phyloP scores from a whole-genome alignment of 2,888 invertebrate species.

The Acanthococcus lagerstroemiae region DNA sequence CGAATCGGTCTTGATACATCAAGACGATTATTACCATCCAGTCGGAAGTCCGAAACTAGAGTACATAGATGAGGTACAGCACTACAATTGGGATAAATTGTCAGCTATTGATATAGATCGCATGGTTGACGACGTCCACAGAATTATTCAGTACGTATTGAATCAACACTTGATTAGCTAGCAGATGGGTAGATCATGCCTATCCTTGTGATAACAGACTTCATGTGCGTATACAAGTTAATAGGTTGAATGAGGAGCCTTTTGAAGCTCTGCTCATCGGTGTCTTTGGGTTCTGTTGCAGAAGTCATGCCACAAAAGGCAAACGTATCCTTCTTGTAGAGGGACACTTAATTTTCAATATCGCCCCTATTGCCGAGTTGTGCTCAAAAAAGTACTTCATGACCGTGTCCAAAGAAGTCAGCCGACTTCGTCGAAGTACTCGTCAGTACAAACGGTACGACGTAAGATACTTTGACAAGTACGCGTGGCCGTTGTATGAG shows the following conservation, averaged over 20 bases:
- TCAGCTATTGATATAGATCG: constrained; percentile 59
- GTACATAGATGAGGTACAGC: constrained; percentile 53
- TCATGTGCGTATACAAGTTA: too few relatives aligned
- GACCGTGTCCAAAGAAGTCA: constrained; percentile 19
- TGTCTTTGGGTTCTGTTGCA: not conserved
- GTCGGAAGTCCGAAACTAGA: constrained; percentile 56
- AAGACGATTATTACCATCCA: constrained; percentile 66
- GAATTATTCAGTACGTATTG: too few relatives aligned
- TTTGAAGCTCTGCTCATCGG: not conserved
- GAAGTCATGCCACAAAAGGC: not conserved
- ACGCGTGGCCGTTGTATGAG: constrained; percentile 31
- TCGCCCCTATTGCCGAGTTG: constrained; percentile 3
- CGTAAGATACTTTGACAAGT: constrained; percentile 29
- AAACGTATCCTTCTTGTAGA: constrained; percentile 26
- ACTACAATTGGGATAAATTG: constrained; percentile 66
- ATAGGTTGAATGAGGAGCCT: too few relatives aligned
- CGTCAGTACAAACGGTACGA: constrained; percentile 31
- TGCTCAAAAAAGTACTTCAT: constrained; percentile 28
- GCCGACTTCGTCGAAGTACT: constrained; percentile 19
- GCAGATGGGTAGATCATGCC: too few relatives aligned
- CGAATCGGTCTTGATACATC: constrained; percentile 49
- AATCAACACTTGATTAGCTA: too few relatives aligned
- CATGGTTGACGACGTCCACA: constrained; percentile 49
- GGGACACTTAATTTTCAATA: constrained; percentile 31
- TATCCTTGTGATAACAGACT: too few relatives aligned